Percentiles rank a stretch among this genome's conserved stretches.
Conservation (phyloP, 1,140 invertebrate genomes). For the Ectropis grisescens region DNA sequence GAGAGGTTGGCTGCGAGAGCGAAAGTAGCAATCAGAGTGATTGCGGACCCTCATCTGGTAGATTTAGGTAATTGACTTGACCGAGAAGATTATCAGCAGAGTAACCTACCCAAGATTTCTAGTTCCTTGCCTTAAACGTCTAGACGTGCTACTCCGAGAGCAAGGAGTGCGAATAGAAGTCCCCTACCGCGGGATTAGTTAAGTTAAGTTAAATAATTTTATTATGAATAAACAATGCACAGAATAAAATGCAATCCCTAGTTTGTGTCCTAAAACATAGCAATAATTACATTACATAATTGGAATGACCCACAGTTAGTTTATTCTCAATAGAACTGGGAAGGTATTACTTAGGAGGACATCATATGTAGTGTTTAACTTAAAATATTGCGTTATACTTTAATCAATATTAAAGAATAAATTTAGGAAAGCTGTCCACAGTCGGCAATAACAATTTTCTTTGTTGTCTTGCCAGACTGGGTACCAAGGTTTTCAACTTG, state of each 20-base stretch:
- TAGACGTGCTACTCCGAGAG: too few relatives aligned
- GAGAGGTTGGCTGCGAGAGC: too few relatives aligned
- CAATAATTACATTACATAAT: constrained; percentile 50
- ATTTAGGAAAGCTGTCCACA: constrained; percentile 77
- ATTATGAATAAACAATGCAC: too few relatives aligned
- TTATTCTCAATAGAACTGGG: constrained; percentile 35
- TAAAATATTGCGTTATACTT: neutral
- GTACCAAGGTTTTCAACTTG: constrained; percentile 85
- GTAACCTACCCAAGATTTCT: too few relatives aligned
- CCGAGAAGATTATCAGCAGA: too few relatives aligned
- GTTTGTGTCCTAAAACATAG: constrained; percentile 49
- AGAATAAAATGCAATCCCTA: constrained; percentile 58
- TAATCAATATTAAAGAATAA: neutral
- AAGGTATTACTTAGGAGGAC: neutral
- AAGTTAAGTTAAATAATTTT: constrained; percentile 55
- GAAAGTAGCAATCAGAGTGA: too few relatives aligned
- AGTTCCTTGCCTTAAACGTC: too few relatives aligned
- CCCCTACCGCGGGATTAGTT: constrained; percentile 52
- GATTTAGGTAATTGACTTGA: too few relatives aligned
- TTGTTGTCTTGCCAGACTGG: constrained; percentile 85
- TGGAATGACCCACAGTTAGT: constrained; percentile 61
- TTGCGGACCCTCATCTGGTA: too few relatives aligned
- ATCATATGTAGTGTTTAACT: constrained; percentile 6
- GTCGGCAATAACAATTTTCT: constrained; percentile 83
- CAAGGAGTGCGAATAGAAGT: too few relatives aligned